Base-by-base conservation (phyloP, 2,888 invertebrate species). In the Mimumesa dahlbomi region DNA sequence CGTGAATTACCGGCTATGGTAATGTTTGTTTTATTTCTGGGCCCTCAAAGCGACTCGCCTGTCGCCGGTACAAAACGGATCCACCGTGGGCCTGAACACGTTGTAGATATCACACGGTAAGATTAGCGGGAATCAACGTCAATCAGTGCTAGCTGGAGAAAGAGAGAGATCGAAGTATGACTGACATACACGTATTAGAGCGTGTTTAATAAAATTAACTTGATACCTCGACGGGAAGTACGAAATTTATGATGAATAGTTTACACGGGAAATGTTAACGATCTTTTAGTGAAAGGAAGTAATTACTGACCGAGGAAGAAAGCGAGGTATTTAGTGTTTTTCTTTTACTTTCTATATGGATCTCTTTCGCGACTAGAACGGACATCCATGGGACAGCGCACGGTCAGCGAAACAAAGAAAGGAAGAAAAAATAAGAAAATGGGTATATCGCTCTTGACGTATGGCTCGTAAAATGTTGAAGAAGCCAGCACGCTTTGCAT, bases 401-500 rank as follows among this genome's bases (percentile, higher is more conserved):
- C 25, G 25, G 7, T 5, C 25, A 7, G 3, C 7, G 25, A 25
- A 25, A 25, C 7, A 5, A 25, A 5, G 18, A n/a, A 7, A 4
- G 46, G 42, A 48, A 4, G 43, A 31, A 31, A 38, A n/a, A 16
- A 25, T 36, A 31, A 38, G 45, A 54, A 59, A 49, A 69, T 11
- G 4, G 4, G 36, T n/a, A 64, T 59, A 63, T 59, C 64, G 58
- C 43, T 40, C 49, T 64, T 56, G 45, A 54, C 58, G 63, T 25
- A 25, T 13, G 42, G 50, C 72, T 73, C 70, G 65, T 73, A 73
- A 73, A 73, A 65, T 56, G 46, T 29, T 40, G 6, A 46, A 59
- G 70, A 49, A 50, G 22, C 49, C 11, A 14, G 34, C 53, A 46
- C 72, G 53, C 59, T 79, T 76, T 74, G 79, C 76, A 79, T 79